Base-by-base conservation (phyloP, 2,113 vertebrate genomes). In the Cyprinodon brontotheroides region DNA sequence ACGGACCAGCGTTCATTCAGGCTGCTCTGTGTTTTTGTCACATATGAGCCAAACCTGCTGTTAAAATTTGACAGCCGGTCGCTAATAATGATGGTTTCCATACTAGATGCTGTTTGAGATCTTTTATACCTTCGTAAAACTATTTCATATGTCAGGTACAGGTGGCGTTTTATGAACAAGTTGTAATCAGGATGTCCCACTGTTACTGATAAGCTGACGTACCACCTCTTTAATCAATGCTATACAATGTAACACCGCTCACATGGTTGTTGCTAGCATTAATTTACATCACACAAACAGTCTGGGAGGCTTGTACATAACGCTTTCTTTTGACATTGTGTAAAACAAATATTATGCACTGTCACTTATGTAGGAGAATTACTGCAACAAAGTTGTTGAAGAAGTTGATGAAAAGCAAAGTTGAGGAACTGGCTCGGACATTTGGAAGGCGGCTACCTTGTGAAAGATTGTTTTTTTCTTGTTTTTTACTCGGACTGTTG, bases 181-280 rank as follows among this genome's bases (percentile, higher is more conserved):
- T 70, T 40, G 74, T 70, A 82, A 85, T 86, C 85, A 83, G 87
- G 88, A 91, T 67, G 80, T 87, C 79, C 81, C 83, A 65, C 75
- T 72, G 84, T 89, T 84, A 75, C 64, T 48, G 72, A 85, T 64
- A 67, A 81, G 75, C 81, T 75, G 80, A 78, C 64, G 70, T 59
- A 84, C 78, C 82, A 78, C 84, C 84, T 90, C 69, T 88, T 90
- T 89, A 77, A 89, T 92, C 90, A 90, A 92, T 90, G 89, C 91
- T 90, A 86, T 86, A 89, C 29, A 29, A 29, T 29, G 29, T 66
- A 81, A 83, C 41, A 71, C 80, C 75, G 79, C 80, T 89, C 90
- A 88, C 81, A 80, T 60, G 85, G 79, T 85, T 81, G 83, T 84
- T 71, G 70, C 71, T 82, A 78, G 79, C 77, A 61, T 86, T 68